phyloP scores from a whole-genome alignment of 2,797 vertebrate species.

The Stomatorhinus walkeri region DNA sequence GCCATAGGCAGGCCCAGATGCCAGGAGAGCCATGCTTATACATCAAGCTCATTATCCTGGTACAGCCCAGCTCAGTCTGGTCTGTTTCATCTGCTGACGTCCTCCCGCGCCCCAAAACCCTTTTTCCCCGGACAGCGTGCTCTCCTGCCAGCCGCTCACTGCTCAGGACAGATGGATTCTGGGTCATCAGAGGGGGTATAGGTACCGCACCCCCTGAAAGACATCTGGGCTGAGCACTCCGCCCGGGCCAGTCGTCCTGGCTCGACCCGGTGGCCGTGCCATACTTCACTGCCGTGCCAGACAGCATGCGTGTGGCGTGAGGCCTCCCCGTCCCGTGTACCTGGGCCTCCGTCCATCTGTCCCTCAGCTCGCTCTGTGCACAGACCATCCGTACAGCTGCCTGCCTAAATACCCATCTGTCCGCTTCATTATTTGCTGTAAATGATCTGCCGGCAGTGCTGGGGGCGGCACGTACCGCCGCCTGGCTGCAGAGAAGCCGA shows the following conservation, averaged over 20 bases:
- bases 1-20: constrained; percentile 95
- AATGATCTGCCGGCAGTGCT: constrained; percentile 53
- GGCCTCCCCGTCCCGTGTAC: constrained; percentile 56
- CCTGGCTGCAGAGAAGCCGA: constrained; percentile 42
- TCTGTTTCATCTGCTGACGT: constrained; percentile 91
- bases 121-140: constrained; percentile 35
- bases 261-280: neutral
- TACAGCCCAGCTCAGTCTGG: constrained; percentile 91
- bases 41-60: constrained; percentile 77
- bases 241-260: neutral
- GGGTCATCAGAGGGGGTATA: neutral
- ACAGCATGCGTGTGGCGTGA: constrained; percentile 21
- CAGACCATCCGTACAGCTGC: constrained; percentile 60
- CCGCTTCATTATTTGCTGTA: constrained; percentile 60
- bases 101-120: constrained; percentile 59
- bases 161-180: constrained; percentile 12
- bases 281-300: neutral
- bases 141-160: neutral
- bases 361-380: constrained; percentile 56
- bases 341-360: constrained; percentile 70
- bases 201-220: neutral
- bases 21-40: constrained; percentile 77
- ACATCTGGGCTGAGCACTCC: neutral
- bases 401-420: constrained; percentile 54
- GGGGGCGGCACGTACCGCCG: constrained; percentile 36